These are phyloP conservation scores for Gavia stellata DNA, from an alignment of 2,113 vertebrate species.

Conservation along the genomic window DNA sequence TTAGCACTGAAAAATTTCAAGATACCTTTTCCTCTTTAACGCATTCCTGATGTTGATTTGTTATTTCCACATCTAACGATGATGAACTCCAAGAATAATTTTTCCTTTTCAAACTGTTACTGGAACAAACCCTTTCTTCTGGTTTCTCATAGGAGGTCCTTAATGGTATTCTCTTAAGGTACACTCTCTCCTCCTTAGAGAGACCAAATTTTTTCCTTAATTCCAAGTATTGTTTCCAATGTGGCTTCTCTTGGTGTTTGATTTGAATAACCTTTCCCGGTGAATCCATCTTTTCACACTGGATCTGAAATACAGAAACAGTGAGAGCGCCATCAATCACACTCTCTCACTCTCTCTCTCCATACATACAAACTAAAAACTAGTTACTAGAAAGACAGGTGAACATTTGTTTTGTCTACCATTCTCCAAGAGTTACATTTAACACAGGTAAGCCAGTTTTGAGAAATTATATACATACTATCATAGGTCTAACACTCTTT, in stretches of 20 bases:
- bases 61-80: neutral
- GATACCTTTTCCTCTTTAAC: constrained; percentile 63
- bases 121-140: constrained; percentile 22
- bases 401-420: neutral
- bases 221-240: constrained; percentile 56
- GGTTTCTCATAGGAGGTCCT: neutral
- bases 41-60: neutral
- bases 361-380: neutral
- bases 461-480: neutral
- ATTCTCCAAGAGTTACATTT: neutral
- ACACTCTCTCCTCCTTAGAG: constrained; percentile 70
- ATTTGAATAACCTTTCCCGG: neutral
- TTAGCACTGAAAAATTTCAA: neutral
- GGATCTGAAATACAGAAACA: constrained; percentile 68
- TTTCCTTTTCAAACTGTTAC: constrained; percentile 7
- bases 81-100: constrained; percentile 1
- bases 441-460: neutral
- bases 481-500: neutral
- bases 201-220: constrained; percentile 72
- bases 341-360: neutral
- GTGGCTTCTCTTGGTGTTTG: constrained; percentile 20
- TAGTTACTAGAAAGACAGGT: neutral
- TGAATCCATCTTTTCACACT: constrained; percentile 58
- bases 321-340: neutral
- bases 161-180: constrained; percentile 64